Percentiles rank a stretch among this genome's conserved stretches.
These are phyloP conservation scores for Ameiurus melas DNA, from an alignment of 2,113 vertebrate genomes.

Conservation along the genomic window DNA sequence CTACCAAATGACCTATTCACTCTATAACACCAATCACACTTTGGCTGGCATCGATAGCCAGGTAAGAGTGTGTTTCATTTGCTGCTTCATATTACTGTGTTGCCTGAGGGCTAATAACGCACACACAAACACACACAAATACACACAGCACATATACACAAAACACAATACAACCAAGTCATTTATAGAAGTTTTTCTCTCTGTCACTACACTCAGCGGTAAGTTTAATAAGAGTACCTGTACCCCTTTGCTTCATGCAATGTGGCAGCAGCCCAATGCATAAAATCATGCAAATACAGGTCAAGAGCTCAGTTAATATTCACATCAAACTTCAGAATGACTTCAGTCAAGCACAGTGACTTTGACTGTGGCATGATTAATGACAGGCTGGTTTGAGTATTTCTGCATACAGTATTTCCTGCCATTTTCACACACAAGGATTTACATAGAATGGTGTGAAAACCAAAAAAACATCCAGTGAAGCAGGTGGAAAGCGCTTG, in stretches of 20 bases:
- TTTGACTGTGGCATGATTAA: neutral
- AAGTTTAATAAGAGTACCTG: neutral
- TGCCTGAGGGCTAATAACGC: conserved; percentile 4
- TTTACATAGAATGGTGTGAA: neutral
- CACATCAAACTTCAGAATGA: neutral
- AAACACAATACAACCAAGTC: neutral
- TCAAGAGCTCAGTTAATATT: neutral
- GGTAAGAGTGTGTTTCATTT: conserved; percentile 75
- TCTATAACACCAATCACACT: conserved; percentile 91
- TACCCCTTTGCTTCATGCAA: neutral
- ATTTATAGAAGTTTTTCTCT: neutral
- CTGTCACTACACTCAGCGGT: neutral
- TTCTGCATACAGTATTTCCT: neutral
- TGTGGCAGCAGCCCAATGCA: neutral
- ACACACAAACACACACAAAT: neutral
- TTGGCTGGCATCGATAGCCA: conserved; percentile 80
- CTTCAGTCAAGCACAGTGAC: neutral
- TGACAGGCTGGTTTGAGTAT: neutral
- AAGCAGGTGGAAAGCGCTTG: neutral
- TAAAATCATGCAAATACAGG: neutral
- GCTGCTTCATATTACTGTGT: conserved; percentile 20
- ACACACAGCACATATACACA: neutral
- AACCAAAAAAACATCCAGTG: neutral
- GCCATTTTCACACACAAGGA: neutral
- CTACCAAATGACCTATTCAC: conserved; percentile 90